Percentiles rank a stretch among this genome's conserved stretches.
Conservation (phyloP, 1,140 invertebrate species). For the Mylabris phalerata region DNA sequence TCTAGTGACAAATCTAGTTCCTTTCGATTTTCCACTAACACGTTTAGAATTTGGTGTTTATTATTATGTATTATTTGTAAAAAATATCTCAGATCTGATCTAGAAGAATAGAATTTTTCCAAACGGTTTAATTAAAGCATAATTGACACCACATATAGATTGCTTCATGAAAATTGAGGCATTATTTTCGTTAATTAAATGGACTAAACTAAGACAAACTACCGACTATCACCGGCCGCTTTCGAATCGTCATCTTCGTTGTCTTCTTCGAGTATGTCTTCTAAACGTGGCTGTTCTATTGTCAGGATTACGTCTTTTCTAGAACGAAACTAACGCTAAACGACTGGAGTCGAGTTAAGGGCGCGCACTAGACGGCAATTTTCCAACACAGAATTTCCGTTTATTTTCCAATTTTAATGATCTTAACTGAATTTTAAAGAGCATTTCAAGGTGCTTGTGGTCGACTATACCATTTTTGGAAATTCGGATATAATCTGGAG, state of each 20-base stretch:
- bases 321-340: conserved; percentile 34
- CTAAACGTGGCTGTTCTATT: conserved; percentile 34
- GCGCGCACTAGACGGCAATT: not conserved
- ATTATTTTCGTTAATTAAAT: conserved; percentile 1
- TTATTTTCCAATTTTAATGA: too few species aligned
- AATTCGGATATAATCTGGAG: too few species aligned
- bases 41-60: too few species aligned
- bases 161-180: conserved; percentile 8
- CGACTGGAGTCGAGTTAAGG: not conserved
- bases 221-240: conserved; percentile 23
- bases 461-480: too few species aligned
- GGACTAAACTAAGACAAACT: conserved; percentile 15
- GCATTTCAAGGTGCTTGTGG: too few species aligned
- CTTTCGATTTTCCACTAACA: too few species aligned
- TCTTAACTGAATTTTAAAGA: too few species aligned
- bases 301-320: conserved; percentile 37
- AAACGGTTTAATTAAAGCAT: conserved; percentile 11
- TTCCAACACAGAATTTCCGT: too few species aligned
- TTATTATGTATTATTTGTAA: too few species aligned
- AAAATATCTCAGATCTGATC: too few species aligned
- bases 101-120: too few species aligned
- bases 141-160: conserved; percentile 13
- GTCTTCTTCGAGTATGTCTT: conserved; percentile 39
- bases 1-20: too few species aligned
- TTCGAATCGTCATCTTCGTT: conserved; percentile 35